These are phyloP conservation scores for Piprites chloris DNA, from an alignment of 2,113 vertebrate species.

Conservation along the genomic window DNA sequence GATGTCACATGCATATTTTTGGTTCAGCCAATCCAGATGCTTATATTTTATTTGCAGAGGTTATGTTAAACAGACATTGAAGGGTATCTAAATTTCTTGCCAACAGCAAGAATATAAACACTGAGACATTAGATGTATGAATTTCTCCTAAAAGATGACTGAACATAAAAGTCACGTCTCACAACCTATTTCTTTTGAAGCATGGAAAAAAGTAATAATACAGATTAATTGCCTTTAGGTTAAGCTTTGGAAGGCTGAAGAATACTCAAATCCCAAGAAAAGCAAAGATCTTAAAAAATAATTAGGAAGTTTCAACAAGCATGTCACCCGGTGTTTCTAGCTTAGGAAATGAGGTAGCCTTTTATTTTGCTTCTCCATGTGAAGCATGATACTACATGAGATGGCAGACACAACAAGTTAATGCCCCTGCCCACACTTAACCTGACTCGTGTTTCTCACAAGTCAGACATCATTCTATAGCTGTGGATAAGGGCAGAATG, in stretches of 20 bases:
- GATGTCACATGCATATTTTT: not conserved
- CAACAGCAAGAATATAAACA: not conserved
- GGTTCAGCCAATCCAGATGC: not conserved
- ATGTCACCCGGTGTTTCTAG: not conserved
- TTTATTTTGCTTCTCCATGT: not conserved
- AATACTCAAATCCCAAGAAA: not conserved
- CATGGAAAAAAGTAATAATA: not conserved
- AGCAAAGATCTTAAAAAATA: not conserved
- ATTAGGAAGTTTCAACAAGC: not conserved
- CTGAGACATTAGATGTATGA: not conserved
- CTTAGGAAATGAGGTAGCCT: not conserved
- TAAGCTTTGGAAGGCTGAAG: not conserved
- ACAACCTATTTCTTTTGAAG: not conserved
- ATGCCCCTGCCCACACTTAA: not conserved
- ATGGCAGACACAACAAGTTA: not conserved
- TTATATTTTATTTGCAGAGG: not conserved
- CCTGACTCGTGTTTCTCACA: not conserved
- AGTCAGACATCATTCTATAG: not conserved
- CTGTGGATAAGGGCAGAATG: not conserved
- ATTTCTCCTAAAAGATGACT: not conserved
- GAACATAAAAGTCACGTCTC: not conserved
- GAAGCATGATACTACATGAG: accelerated
- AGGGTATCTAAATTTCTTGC: not conserved
- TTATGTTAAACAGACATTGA: not conserved
- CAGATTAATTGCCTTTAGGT: not conserved